Evolutionary conservation across 2,113 vertebrate genomes (phyloP).

Genomic region (Mormyrus lacerda): DNA sequence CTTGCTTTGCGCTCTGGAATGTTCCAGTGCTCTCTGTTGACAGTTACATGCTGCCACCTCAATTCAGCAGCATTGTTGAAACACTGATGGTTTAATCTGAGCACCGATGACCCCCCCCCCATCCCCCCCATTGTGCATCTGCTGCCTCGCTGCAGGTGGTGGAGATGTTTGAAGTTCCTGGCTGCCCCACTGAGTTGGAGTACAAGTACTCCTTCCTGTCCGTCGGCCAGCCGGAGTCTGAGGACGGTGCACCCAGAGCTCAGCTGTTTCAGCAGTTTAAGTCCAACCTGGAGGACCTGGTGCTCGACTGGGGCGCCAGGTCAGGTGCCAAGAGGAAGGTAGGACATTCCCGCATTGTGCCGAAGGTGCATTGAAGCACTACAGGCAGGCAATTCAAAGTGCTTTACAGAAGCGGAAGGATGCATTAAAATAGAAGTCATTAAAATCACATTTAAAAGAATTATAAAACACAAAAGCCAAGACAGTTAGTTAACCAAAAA

Average conservation of each 20-base stretch:
- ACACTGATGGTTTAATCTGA: background rate
- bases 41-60: background rate
- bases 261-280: slow-evolving; percentile 87
- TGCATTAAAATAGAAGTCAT: background rate
- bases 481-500: no score
- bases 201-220: slow-evolving; percentile 94
- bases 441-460: background rate
- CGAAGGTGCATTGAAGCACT: background rate
- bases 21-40: slow-evolving; percentile 91
- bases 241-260: slow-evolving; percentile 75
- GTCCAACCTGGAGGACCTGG: slow-evolving; percentile 80
- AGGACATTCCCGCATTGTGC: slow-evolving; percentile 13
- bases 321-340: slow-evolving; percentile 85
- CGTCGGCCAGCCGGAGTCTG: slow-evolving; percentile 72
- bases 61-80: background rate
- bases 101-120: background rate
- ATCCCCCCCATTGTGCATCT: background rate
- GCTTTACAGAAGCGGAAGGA: background rate
- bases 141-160: slow-evolving; percentile 65
- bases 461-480: background rate
- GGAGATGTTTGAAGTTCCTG: slow-evolving; percentile 87
- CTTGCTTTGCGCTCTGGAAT: slow-evolving; percentile 97
- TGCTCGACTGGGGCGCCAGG: slow-evolving; percentile 64
- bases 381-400: background rate
- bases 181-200: slow-evolving; percentile 75